Conservation (phyloP, 2,113 vertebrate species). For the Megaptera novaeangliae region DNA sequence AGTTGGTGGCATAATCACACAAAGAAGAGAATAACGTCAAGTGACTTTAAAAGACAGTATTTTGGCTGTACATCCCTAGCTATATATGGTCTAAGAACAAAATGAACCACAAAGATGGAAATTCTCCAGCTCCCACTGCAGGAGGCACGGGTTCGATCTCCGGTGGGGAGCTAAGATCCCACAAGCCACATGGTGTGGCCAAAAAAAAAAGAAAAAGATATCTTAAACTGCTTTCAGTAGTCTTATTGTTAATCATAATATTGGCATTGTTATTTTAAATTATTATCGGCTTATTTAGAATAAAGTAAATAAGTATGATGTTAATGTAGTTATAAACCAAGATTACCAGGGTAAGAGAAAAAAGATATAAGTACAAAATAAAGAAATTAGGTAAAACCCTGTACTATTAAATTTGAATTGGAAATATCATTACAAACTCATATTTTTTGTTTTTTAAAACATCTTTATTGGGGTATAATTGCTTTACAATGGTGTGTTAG, state of each 20-base stretch:
- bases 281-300: not conserved
- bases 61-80: not conserved
- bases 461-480: too few species aligned
- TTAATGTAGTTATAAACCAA: not conserved
- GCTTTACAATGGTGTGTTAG: too few species aligned
- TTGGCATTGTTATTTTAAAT: not conserved
- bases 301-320: not conserved
- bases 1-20: not conserved
- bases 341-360: not conserved
- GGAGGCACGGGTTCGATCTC: not conserved
- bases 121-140: not conserved
- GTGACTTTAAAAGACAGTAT: not conserved
- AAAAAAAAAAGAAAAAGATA: not conserved
- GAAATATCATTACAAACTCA: not conserved
- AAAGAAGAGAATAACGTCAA: not conserved
- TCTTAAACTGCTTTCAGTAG: not conserved
- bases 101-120: not conserved
- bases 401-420: not conserved
- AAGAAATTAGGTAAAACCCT: not conserved
- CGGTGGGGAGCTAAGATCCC: not conserved
- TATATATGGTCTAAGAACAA: not conserved
- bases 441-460: not conserved
- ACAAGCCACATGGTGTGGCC: not conserved
- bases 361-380: not conserved
- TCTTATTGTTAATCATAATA: not conserved